phyloP scores from a whole-genome alignment of 2,888 invertebrate species.

The Biston betularia region DNA sequence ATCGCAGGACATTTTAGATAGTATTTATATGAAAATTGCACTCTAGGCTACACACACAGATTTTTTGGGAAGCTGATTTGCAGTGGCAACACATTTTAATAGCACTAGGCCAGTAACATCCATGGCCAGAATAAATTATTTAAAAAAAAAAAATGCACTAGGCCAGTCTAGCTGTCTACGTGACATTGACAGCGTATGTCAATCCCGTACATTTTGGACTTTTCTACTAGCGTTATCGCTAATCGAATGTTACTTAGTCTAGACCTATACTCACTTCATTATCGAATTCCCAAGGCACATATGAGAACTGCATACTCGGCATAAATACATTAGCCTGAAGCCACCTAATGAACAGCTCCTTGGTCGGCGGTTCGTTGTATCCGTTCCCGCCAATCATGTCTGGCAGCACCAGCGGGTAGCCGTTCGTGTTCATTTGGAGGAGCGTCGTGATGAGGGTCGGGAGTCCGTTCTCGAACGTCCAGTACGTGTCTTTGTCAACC shows the following conservation, averaged over 20 bases:
- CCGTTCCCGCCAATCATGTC: slow-evolving; percentile 93
- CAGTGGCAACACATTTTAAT: too few relatives aligned
- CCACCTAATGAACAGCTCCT: slow-evolving; percentile 92
- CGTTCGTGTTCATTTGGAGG: slow-evolving; percentile 84
- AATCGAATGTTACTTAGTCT: too few relatives aligned
- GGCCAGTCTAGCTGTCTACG: too few relatives aligned
- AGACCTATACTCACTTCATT: slow-evolving; percentile 68
- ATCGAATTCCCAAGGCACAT: slow-evolving; percentile 93
- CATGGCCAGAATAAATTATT: too few relatives aligned
- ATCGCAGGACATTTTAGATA: neutral
- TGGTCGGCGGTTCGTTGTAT: slow-evolving; percentile 83
- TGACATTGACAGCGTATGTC: too few relatives aligned
- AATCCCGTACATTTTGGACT: too few relatives aligned
- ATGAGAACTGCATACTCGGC: slow-evolving; percentile 93
- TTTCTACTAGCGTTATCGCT: too few relatives aligned
- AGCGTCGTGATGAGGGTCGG: slow-evolving; percentile 90
- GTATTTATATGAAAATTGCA: too few relatives aligned
- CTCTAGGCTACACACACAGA: too few relatives aligned
- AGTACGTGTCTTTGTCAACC: slow-evolving; percentile 91
- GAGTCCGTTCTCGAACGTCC: slow-evolving; percentile 90
- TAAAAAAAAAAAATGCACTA: too few relatives aligned
- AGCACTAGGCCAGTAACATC: too few relatives aligned
- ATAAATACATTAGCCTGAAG: slow-evolving; percentile 92
- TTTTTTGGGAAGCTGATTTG: too few relatives aligned
- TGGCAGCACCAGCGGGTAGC: slow-evolving; percentile 90